A percentile compares a stretch with the other conserved stretches of the same genome.
Conservation (phyloP, 2,888 invertebrate species). For the Sphecodes monilicornis region DNA sequence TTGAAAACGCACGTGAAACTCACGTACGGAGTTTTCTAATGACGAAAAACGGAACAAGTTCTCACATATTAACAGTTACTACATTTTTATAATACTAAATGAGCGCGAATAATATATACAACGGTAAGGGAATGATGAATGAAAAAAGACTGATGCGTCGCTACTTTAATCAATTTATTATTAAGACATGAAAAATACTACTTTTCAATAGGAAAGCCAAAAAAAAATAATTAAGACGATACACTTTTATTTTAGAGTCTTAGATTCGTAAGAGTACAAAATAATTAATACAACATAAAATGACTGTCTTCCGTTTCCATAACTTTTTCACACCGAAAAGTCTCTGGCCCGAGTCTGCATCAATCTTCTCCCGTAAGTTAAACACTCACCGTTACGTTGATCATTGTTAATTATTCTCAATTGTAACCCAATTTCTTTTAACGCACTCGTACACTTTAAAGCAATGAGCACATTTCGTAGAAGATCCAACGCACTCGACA, state of each 20-base stretch:
- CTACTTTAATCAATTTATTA: constrained; percentile 32
- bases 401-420: constrained; percentile 54
- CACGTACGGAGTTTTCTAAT: neutral
- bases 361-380: constrained; percentile 31
- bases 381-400: constrained; percentile 47
- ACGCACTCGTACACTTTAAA: constrained; percentile 61
- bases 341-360: constrained; percentile 35
- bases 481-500: constrained; percentile 42
- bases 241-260: constrained; percentile 79
- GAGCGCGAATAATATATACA: neutral
- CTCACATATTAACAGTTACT: neutral
- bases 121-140: neutral
- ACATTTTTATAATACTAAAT: neutral
- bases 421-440: constrained; percentile 42
- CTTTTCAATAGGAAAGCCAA: constrained; percentile 46
- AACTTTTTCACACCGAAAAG: constrained; percentile 35
- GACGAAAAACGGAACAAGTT: neutral
- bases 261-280: constrained; percentile 81
- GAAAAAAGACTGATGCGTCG: constrained; percentile 5
- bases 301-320: constrained; percentile 59
- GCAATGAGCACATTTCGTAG: constrained; percentile 56
- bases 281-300: constrained; percentile 81
- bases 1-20: neutral
- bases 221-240: constrained; percentile 69
- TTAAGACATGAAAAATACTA: constrained; percentile 34